Evolutionary conservation across 2,797 vertebrate species (phyloP).

Genomic region (Pitangus sulphuratus): DNA sequence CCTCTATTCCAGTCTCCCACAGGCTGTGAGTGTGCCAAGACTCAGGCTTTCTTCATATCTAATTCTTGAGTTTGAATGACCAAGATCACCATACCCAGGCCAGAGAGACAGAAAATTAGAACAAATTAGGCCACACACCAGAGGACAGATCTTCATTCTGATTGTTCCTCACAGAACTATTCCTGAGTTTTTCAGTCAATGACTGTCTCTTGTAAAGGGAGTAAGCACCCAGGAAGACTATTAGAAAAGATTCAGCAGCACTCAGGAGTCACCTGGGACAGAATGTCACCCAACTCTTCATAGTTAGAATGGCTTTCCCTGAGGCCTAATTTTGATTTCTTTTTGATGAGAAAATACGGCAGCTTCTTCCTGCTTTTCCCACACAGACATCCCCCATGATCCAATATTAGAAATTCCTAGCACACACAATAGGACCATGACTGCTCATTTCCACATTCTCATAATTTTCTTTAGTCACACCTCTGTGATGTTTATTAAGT

Average conservation of each 20-base stretch:
- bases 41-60: neutral
- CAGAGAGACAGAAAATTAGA: neutral
- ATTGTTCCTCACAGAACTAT: neutral
- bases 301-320: neutral
- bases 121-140: neutral
- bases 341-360: neutral
- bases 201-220: neutral
- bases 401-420: neutral
- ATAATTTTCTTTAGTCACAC: slow-evolving; percentile 22
- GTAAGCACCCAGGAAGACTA: neutral
- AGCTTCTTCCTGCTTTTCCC: neutral
- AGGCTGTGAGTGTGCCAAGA: neutral
- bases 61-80: neutral
- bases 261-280: neutral
- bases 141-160: neutral
- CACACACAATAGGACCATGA: neutral
- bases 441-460: slow-evolving; percentile 15
- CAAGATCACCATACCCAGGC: neutral
- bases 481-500: neutral
- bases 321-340: neutral
- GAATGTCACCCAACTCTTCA: neutral
- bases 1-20: neutral
- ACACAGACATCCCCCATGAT: neutral
- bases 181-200: neutral
- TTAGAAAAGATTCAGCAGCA: neutral